Percentiles rank a stretch among this genome's conserved stretches.
phyloP scores from a whole-genome alignment of 2,888 invertebrate genomes.

The Abscondita cerata region DNA sequence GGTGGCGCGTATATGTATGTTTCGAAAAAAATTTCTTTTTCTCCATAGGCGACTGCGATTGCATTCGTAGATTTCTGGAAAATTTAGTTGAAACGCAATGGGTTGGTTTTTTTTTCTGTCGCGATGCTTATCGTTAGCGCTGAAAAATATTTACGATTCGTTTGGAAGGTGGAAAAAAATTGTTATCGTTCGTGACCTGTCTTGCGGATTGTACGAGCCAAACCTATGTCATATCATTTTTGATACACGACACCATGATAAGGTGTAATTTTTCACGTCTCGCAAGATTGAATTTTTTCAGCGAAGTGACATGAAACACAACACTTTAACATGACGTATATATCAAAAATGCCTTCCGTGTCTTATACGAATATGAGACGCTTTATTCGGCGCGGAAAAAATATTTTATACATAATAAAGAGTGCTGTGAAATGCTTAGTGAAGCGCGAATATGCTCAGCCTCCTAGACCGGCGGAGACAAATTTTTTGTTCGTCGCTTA shows the following conservation, averaged over 20 bases:
- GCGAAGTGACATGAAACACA: constrained; percentile 21
- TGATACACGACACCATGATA: constrained; percentile 34
- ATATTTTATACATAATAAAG: constrained; percentile 12
- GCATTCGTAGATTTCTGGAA: no score
- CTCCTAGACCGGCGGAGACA: constrained; percentile 38
- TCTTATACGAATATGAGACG: no score
- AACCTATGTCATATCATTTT: constrained; percentile 35
- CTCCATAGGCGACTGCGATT: no score
- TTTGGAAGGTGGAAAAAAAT: constrained; percentile 8
- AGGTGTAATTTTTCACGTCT: constrained; percentile 34
- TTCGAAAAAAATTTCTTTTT: no score
- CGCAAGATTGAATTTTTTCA: constrained; percentile 30
- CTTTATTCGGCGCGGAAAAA: constrained; percentile 16
- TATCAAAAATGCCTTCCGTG: constrained; percentile 19
- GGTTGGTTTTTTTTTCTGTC: no score
- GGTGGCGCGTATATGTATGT: no score
- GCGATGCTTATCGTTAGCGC: neutral
- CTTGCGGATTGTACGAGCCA: constrained; percentile 25
- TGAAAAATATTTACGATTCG: constrained; percentile 6
- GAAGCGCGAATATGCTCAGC: constrained; percentile 43
- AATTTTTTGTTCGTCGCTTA: constrained; percentile 47
- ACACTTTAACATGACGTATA: constrained; percentile 13
- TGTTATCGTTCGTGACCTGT: constrained; percentile 30
- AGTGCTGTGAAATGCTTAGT: constrained; percentile 31
- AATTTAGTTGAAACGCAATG: no score